phyloP scores from a whole-genome alignment of 2,797 vertebrate genomes.

The Sitta carolinensis region DNA sequence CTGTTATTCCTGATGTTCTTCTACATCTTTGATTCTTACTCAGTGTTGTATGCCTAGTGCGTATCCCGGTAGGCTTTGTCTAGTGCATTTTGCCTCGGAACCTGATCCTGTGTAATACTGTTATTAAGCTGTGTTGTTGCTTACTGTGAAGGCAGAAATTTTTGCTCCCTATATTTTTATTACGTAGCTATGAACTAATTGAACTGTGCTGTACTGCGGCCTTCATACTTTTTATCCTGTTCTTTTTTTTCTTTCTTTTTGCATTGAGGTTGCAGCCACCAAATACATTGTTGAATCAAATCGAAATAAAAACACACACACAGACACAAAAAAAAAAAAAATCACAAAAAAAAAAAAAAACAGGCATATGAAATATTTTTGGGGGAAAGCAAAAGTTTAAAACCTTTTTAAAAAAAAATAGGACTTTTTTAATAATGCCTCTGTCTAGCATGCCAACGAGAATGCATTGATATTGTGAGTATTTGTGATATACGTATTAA shows the following conservation, averaged over 20 bases:
- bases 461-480: conserved; percentile 91
- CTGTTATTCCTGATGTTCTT: conserved; percentile 65
- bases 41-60: conserved; percentile 74
- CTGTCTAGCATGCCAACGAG: conserved; percentile 89
- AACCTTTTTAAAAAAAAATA: conserved; percentile 80
- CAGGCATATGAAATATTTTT: conserved; percentile 69
- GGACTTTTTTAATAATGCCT: conserved; percentile 84
- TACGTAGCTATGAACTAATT: conserved; percentile 72
- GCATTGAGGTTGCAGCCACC: conserved; percentile 73
- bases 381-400: conserved; percentile 74
- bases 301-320: conserved; percentile 41
- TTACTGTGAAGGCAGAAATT: conserved; percentile 77
- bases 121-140: conserved; percentile 78
- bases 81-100: conserved; percentile 75
- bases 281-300: conserved; percentile 70
- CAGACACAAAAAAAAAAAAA: not conserved
- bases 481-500: conserved; percentile 96
- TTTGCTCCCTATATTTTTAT: conserved; percentile 72
- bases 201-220: conserved; percentile 70
- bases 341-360: not conserved
- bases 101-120: conserved; percentile 76
- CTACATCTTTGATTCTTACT: conserved; percentile 73
- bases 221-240: conserved; percentile 59
- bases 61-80: conserved; percentile 70
- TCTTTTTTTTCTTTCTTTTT: conserved; percentile 54